Evolutionary conservation across 1,140 invertebrate species (phyloP), one percentile per base, ranked within the genome.

Genomic region (Macrobrachium rosenbergii): DNA sequence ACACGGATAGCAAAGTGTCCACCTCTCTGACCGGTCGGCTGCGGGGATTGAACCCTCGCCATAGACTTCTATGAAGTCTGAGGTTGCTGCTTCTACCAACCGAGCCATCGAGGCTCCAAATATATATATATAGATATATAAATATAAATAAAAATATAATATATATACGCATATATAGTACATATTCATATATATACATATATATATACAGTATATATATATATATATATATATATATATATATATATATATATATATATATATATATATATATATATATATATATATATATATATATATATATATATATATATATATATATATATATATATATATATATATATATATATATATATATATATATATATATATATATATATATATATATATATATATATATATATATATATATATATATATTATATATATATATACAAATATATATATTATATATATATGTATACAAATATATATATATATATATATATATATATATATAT

Each of bases 201-300:
- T 19, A 52, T n/a, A 62, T 23, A 59, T 12, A 59, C 16, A n/a
- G n/a, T 37, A 59, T 21, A 80, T 59, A 60, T 28, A 60, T 12
- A 59, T 28, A 60, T 21, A 59, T 19, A 80, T 21, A 45, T 21
- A 77, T 43, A 19, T 52, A 45, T 52, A 77, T 28, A 45, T n/a
- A 28, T 43, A 43, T 45, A 77, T 45, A 77, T 52, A 43, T 43
- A 45, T 45, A 45, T 45, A 45, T 43, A 76, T 76, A 76, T 77
- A 77, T 77, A 77, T 77, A 77, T 77, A 77, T 77, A 52, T 52
- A 77, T 77, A 77, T 77, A 77, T 77, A 77, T 77, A 77, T 52
- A 77, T 77, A 77, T 77, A 77, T 77, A 77, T 77, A 43, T 77
- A 77, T 77, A 77, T 77, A 77, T 77, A 43, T 77, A 77, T 77